A percentile compares a stretch with the other conserved stretches of the same genome.
phyloP scores from a whole-genome alignment of 1,140 invertebrate genomes.

The Sitophilus oryzae region DNA sequence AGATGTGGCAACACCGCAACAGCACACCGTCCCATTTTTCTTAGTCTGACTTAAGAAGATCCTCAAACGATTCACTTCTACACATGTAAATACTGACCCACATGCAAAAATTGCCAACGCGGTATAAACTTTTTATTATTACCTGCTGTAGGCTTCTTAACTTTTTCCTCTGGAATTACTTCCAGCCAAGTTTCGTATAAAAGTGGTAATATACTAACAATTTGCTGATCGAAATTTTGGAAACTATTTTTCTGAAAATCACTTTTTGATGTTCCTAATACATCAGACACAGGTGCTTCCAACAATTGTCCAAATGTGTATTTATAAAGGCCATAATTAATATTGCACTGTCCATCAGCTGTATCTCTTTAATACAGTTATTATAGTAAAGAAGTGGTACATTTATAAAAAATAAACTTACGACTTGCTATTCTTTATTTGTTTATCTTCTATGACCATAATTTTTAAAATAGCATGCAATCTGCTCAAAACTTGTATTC shows the following conservation, averaged over 20 bases:
- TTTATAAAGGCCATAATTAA: neutral
- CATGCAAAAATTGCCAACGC: no score
- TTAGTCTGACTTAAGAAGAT: no score
- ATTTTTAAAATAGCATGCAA: constrained; percentile 56
- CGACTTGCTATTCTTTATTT: neutral
- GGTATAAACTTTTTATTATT: no score
- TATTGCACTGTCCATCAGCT: no score
- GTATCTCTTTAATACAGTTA: no score
- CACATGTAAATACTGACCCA: no score
- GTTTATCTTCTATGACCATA: constrained; percentile 14
- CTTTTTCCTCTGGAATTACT: constrained; percentile 48
- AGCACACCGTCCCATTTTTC: no score
- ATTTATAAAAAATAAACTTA: constrained; percentile 1
- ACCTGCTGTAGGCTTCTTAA: constrained; percentile 4
- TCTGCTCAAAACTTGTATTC: constrained; percentile 63
- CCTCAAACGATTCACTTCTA: no score
- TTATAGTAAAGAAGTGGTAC: no score
- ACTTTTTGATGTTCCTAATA: constrained; percentile 13
- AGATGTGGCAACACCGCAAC: no score
- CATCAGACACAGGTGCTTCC: neutral
- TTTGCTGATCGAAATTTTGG: constrained; percentile 46
- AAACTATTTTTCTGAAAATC: neutral
- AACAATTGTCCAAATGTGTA: constrained; percentile 1
- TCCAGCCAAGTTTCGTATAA: constrained; percentile 70
- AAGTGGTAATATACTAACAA: constrained; percentile 59